phyloP scores from a whole-genome alignment of 1,140 invertebrate genomes.

The Maconellicoccus hirsutus region DNA sequence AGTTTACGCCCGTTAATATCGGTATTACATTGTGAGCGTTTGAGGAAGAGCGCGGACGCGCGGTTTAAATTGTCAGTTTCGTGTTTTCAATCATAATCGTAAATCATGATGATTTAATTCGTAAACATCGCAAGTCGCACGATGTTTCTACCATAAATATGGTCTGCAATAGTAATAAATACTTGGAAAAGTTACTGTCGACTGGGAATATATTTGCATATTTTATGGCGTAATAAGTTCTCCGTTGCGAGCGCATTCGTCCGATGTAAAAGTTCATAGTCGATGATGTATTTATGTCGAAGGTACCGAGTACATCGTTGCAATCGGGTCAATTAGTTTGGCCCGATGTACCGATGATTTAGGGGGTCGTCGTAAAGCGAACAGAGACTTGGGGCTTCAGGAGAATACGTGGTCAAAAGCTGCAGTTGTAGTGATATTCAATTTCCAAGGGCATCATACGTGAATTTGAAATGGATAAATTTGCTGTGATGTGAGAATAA shows the following conservation, averaged over 20 bases:
- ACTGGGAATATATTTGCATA: slow-evolving; percentile 20
- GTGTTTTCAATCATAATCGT: slow-evolving; percentile 19
- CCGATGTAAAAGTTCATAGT: not conserved
- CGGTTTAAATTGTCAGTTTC: slow-evolving; percentile 14
- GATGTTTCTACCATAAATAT: slow-evolving; percentile 20
- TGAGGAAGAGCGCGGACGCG: not conserved
- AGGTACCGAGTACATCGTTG: not conserved
- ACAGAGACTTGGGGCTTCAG: too few relatives aligned
- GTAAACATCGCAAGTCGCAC: slow-evolving; percentile 20
- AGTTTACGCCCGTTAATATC: slow-evolving; percentile 16
- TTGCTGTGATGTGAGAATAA: too few relatives aligned
- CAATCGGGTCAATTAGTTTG: not conserved
- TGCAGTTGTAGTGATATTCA: too few relatives aligned
- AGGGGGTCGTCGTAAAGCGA: too few relatives aligned
- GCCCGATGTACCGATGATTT: not conserved
- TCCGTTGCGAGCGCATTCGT: too few relatives aligned
- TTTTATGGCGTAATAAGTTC: slow-evolving; percentile 16
- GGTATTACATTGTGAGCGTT: slow-evolving; percentile 1
- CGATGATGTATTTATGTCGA: not conserved
- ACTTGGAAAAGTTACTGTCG: slow-evolving; percentile 19
- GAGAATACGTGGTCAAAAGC: too few relatives aligned
- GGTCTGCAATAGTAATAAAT: slow-evolving; percentile 16
- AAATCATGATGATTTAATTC: slow-evolving; percentile 20
- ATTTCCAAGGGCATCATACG: too few relatives aligned
- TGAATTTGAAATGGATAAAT: too few relatives aligned